Evolutionary conservation across 1,140 invertebrate species (phyloP), one percentile per base, ranked within the genome.

Genomic region (Hypothenemus hampei): DNA sequence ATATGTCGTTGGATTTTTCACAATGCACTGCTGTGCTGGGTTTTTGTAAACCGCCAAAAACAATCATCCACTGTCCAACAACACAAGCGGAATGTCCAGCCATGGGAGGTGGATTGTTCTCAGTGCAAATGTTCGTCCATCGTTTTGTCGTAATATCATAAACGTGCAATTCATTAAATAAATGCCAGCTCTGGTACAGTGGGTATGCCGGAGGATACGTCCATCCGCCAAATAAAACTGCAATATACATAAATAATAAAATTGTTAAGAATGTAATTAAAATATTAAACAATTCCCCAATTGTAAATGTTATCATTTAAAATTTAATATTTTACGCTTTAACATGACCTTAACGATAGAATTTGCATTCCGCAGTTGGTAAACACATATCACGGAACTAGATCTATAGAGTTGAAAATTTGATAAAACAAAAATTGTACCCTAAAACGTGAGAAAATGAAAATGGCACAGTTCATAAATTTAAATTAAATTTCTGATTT

Each of bases 71-170:
- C 74, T 94, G 82, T 37, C 80, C 82, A 70, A 89, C 85, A 51
- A 98, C 81, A 29, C 87, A 86, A 8, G 91, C 92, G n/a, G 92
- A 95, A 75, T 98, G 94, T 7, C 93, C 94, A 35, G 91, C 88
- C 68, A 85, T 84, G 1, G 92, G 86, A 31, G 82, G 89, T 48
- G 83, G 89, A 41, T 78, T 77, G 48, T 75, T 68, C 41, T 83
- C 70, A 0, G 78, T 76, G 24, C 79, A 75, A 64, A 81, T 81
- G 57, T 83, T 77, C 45, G 77, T 82, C 95, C 95, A 98, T 58
- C 85, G 81, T 73, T 95, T 96, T 16, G 78, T 79, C 51, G 75
- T 76, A 22, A 92, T 84, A 72, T 87, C 86, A 65, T 95, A 98
- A 39, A 89, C 79, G 72, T 98, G 94, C 33, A 98, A 77, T 73